Evolutionary conservation across 2,888 invertebrate genomes (phyloP).

Genomic region (Plagodis dolabraria): DNA sequence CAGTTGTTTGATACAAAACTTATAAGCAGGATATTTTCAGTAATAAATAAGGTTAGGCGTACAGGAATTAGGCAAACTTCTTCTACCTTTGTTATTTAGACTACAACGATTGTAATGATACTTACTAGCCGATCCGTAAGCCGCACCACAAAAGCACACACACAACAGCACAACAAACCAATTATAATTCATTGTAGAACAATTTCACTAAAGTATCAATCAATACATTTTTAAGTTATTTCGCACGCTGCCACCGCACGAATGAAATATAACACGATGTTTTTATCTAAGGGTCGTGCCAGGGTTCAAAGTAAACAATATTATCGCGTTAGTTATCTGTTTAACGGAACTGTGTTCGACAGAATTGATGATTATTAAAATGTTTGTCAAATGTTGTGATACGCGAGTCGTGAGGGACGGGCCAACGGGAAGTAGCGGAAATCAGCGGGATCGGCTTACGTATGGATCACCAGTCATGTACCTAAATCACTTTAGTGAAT

Average conservation of each 20-base stretch:
- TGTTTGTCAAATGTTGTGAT: conserved; percentile 39
- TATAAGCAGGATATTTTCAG: too few relatives aligned
- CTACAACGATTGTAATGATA: conserved; percentile 26
- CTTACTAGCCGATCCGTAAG: conserved; percentile 71
- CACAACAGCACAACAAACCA: conserved; percentile 71
- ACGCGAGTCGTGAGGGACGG: conserved; percentile 31
- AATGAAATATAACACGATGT: conserved; percentile 54
- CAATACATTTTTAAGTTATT: conserved; percentile 43
- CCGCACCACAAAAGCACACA: conserved; percentile 63
- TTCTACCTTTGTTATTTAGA: neutral
- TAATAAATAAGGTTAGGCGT: neutral
- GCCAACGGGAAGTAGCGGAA: conserved; percentile 30
- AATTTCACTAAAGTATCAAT: conserved; percentile 59
- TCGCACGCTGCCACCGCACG: conserved; percentile 54
- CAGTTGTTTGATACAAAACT: too few relatives aligned
- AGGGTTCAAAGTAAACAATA: conserved; percentile 73
- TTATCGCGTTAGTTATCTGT: conserved; percentile 68
- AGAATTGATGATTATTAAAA: conserved; percentile 23
- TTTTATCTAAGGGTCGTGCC: conserved; percentile 63
- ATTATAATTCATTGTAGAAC: conserved; percentile 59
- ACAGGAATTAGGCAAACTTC: neutral
- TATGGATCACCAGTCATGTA: conserved; percentile 1
- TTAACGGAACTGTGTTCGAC: conserved; percentile 48
- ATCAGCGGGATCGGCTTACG: conserved; percentile 30
- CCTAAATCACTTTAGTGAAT: conserved; percentile 9